Evolutionary conservation across 2,797 vertebrate species (phyloP).

Genomic region (Picus viridis): DNA sequence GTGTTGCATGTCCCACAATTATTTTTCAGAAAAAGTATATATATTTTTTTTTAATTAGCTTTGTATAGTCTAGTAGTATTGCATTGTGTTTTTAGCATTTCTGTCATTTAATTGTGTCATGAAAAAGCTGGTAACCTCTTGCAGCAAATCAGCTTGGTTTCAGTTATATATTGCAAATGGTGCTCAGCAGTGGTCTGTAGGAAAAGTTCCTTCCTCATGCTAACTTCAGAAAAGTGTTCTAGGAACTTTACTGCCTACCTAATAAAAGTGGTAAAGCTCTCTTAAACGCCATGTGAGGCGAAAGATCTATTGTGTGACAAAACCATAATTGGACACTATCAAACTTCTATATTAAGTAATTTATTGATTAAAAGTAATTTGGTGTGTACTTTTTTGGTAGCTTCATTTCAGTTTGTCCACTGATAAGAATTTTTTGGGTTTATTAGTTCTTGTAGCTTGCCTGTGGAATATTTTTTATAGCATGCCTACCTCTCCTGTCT

Average conservation of each 20-base stretch:
- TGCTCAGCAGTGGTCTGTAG: background rate
- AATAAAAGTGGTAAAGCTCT: background rate
- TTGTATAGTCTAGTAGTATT: background rate
- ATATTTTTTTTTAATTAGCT: background rate
- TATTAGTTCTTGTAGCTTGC: background rate
- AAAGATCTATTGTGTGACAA: background rate
- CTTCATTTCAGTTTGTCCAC: background rate
- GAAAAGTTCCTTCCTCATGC: background rate
- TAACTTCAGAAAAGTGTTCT: background rate
- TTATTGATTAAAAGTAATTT: background rate
- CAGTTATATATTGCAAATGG: background rate
- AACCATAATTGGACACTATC: background rate
- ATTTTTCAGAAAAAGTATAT: background rate
- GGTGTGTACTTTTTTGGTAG: background rate
- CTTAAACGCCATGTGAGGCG: background rate
- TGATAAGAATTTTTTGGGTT: background rate
- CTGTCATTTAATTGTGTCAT: background rate
- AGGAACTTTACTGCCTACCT: background rate
- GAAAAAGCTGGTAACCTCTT: background rate
- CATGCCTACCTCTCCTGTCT: background rate
- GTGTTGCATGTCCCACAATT: background rate
- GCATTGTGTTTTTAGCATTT: background rate
- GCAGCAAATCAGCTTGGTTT: background rate
- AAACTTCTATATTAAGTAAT: background rate
- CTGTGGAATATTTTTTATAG: background rate